Evolutionary conservation across 2,113 vertebrate genomes (phyloP), one percentile per base, ranked within the genome.

Genomic region (Corythornis cristatus): DNA sequence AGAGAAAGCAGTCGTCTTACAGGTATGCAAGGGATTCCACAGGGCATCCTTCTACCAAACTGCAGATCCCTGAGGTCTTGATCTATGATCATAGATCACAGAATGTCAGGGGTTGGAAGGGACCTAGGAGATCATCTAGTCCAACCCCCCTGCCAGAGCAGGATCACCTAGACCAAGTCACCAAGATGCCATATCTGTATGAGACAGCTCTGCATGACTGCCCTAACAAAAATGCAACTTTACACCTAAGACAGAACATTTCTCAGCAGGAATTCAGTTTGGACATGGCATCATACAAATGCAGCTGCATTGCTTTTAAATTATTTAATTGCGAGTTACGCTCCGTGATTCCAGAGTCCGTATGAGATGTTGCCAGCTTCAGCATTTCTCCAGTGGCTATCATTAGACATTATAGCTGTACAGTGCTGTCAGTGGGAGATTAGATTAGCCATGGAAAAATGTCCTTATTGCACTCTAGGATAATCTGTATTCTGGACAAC

Each of bases 371-470:
- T 80, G 68, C 57, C 62, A 78, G 66, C 42, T 85, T 89, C 62
- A 82, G 53, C 8, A 1, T 62, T 93, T 79, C 79, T 92, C 42
- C 58, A 76, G 11, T 76, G 82, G 58, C 42, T 61, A 33, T 50
- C 23, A 50, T 35, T 53, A 79, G 5, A 26, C 45, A 70, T 19
- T 23, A 43, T 3, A 84, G 31, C 15, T 67, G 26, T 29, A 62
- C 42, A 78, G 18, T 28, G 37, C 31, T 70, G 31, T 78, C 54
- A 81, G 40, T 42, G 23, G 10, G 81, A 74, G 75, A 75, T 56
- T 58, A 54, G 57, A 95, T 89, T 56, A 84, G 76, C 29, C 28
- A 77, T 93, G 29, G 25, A 77, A 93, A 93, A 89, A 79, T 14
- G 28, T 46, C n/a, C 56, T 91, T 28, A 70, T 20, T 90, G 46